Conservation (phyloP, 2,113 vertebrate species). For the Nothocercus julius region DNA sequence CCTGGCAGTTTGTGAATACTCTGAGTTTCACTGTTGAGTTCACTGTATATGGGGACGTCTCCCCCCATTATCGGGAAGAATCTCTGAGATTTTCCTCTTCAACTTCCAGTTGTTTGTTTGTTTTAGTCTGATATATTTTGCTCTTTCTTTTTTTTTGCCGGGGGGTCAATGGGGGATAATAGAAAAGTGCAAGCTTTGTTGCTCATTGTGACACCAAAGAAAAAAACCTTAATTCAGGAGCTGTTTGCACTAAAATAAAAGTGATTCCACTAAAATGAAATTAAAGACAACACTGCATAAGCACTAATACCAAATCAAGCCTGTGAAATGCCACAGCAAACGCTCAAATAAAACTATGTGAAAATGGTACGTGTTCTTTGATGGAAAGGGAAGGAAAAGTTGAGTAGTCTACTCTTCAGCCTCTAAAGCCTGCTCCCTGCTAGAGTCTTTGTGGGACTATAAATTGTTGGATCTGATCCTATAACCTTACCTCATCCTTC, state of each 20-base stretch:
- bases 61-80: background rate
- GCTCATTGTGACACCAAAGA: background rate
- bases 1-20: background rate
- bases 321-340: background rate
- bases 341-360: background rate
- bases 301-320: background rate
- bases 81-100: background rate
- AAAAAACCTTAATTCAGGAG: background rate
- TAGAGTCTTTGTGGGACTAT: background rate
- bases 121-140: background rate
- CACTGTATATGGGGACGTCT: background rate
- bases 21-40: background rate
- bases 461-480: constrained; percentile 51
- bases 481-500: constrained; percentile 60
- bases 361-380: background rate
- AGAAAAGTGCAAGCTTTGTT: background rate
- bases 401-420: background rate
- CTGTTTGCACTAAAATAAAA: background rate
- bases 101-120: background rate
- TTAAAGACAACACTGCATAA: background rate
- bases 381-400: background rate
- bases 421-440: background rate
- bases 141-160: background rate
- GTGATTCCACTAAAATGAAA: background rate
- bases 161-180: background rate